Base-by-base conservation (phyloP, 2,888 invertebrate species). In the Zaprionus bogoriensis region DNA sequence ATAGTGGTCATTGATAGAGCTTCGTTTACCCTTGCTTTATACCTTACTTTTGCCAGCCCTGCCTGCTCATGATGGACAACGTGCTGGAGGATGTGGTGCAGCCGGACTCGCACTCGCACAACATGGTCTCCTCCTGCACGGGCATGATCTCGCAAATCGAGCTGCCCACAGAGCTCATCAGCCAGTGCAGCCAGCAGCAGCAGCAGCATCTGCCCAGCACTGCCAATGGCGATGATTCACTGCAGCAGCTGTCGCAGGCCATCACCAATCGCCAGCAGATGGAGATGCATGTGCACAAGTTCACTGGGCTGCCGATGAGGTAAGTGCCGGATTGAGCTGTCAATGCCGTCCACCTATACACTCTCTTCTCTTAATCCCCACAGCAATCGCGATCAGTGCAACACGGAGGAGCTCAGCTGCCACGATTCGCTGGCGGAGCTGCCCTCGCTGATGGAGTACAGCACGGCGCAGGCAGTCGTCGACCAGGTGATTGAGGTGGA, bases 51-150 rank as follows among this genome's bases (percentile, higher is more conserved):
- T n/a, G n/a, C n/a, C 19, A 71, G 85, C 96, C 96, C 0, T 83
- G 95, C 78, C 92, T 96, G 22, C 92, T 96, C 19, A 95, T 96
- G 93, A 96, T 95, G 92, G 96, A 96, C 83, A 95, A 95, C 51
- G 96, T 94, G 23, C 80, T 93, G 63, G 94, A 94, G 89, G 94
- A 94, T 85, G 94, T 94, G 14, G 91, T 93, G 25, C 91, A 94
- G 67, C 93, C 93, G 0, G 94, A 94, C 80, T 93, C 93, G 10
- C 93, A 94, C 87, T 93, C 94, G 4, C 94, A 94, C 76, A 94
- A 94, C 87, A 93, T 94, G 92, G 92, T 94, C 19, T 94, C 94
- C 52, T 94, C 94, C 41, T 83, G 86, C 63, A 81, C 92, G 50
- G 93, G 93, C 76, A 91, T 92, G 81, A 89, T 92, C 84, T 91